Conservation (phyloP, 2,113 vertebrate genomes). For the Mesoclemmys tuberculata region DNA sequence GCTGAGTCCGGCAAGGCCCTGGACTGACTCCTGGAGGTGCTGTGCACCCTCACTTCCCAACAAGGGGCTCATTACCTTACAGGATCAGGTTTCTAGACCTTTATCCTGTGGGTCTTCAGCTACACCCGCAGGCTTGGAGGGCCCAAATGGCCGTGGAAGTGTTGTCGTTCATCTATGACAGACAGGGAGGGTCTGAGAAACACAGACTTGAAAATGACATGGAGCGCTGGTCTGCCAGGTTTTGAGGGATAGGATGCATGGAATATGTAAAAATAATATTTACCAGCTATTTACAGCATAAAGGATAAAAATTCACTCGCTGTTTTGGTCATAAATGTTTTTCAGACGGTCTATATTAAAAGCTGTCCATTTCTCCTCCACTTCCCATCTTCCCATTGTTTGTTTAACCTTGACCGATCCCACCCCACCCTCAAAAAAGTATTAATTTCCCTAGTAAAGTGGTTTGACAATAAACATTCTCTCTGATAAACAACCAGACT, state of each 20-base stretch:
- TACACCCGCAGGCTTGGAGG: background rate
- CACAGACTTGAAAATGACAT: background rate
- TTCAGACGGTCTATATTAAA: background rate
- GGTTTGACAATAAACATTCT: background rate
- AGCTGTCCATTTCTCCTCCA: background rate
- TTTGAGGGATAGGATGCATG: background rate
- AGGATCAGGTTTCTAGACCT: background rate
- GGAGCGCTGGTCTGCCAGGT: background rate
- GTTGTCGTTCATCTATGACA: background rate
- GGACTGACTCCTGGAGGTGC: background rate
- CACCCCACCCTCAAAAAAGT: background rate
- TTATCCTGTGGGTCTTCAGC: background rate
- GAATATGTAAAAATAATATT: background rate
- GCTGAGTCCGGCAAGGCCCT: background rate
- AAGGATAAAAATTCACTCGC: constrained; percentile 27
- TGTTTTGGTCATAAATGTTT: background rate
- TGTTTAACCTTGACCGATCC: background rate
- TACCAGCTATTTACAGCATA: constrained; percentile 38
- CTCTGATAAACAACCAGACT: background rate
- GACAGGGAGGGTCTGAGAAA: background rate
- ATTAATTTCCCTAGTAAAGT: accelerated
- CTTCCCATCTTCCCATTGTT: background rate
- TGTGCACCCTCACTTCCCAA: background rate
- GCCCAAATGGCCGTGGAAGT: background rate
- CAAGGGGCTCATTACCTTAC: background rate